Evolutionary conservation across 2,888 invertebrate genomes (phyloP).

Genomic region (Sarcophaga variegata): DNA sequence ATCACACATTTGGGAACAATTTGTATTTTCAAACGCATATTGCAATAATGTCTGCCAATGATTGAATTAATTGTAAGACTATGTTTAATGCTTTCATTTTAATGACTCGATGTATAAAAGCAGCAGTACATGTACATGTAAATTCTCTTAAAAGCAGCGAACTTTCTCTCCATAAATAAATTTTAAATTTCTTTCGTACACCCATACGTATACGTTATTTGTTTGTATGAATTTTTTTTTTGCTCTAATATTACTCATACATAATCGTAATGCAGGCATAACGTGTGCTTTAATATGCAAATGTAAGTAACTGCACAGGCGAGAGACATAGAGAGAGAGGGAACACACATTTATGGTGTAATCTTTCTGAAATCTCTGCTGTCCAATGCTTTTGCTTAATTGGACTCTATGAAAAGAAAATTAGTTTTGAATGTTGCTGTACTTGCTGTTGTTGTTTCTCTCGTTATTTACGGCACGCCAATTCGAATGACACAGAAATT

Average conservation of each 20-base stretch:
- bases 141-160: too few species aligned
- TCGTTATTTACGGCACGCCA: conserved; percentile 51
- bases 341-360: neutral
- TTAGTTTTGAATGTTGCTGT: conserved; percentile 56
- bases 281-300: neutral
- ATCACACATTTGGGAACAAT: too few species aligned
- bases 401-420: conserved; percentile 51
- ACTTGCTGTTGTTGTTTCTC: neutral
- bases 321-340: neutral
- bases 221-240: neutral
- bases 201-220: neutral
- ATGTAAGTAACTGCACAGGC: neutral
- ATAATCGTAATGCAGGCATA: neutral
- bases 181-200: neutral
- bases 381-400: conserved; percentile 43
- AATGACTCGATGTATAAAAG: too few species aligned
- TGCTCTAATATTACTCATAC: conserved; percentile 25
- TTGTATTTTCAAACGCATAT: too few species aligned
- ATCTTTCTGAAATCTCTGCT: conserved; percentile 4
- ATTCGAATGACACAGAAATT: conserved; percentile 44
- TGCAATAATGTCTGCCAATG: too few species aligned
- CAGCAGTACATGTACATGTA: too few species aligned
- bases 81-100: too few species aligned
- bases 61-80: too few species aligned
- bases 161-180: too few species aligned